Evolutionary conservation across 2,797 vertebrate species (phyloP).

Genomic region (Erithacus rubecula): DNA sequence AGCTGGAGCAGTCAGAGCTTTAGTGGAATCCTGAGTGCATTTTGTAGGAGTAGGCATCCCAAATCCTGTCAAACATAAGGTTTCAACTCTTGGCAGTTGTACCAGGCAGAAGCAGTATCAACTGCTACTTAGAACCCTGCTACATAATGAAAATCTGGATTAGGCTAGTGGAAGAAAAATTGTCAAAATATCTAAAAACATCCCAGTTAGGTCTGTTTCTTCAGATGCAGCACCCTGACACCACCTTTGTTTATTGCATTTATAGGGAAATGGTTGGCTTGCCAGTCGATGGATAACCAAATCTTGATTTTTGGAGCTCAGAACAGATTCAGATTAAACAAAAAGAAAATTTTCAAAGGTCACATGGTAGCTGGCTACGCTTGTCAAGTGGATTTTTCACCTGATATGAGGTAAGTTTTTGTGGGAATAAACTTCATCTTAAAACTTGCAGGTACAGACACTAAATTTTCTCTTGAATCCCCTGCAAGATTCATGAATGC

Average conservation of each 20-base stretch:
- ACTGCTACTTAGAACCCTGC: neutral
- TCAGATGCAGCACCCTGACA: neutral
- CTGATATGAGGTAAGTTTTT: slow-evolving; percentile 92
- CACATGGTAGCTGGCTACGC: slow-evolving; percentile 99
- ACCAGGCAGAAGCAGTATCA: neutral
- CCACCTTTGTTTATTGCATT: slow-evolving; percentile 9
- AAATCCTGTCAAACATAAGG: neutral
- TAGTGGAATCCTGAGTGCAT: neutral
- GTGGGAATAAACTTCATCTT: neutral
- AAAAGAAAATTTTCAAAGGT: slow-evolving; percentile 99
- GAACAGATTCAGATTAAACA: slow-evolving; percentile 98
- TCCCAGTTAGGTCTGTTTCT: neutral
- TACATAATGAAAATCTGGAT: neutral
- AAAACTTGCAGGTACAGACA: neutral
- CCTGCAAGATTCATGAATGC: neutral
- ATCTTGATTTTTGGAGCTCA: slow-evolving; percentile 99
- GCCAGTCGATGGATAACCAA: slow-evolving; percentile 99
- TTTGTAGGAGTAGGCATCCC: neutral
- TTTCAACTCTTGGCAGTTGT: neutral
- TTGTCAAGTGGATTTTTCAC: slow-evolving; percentile 98
- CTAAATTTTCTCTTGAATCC: neutral
- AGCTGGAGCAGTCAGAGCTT: neutral
- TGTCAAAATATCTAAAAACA: neutral
- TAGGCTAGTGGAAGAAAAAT: neutral
- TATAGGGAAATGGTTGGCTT: slow-evolving; percentile 96